These are phyloP conservation scores for Ferdinandea cuprea DNA, from an alignment of 2,888 invertebrate genomes.

Conservation along the genomic window DNA sequence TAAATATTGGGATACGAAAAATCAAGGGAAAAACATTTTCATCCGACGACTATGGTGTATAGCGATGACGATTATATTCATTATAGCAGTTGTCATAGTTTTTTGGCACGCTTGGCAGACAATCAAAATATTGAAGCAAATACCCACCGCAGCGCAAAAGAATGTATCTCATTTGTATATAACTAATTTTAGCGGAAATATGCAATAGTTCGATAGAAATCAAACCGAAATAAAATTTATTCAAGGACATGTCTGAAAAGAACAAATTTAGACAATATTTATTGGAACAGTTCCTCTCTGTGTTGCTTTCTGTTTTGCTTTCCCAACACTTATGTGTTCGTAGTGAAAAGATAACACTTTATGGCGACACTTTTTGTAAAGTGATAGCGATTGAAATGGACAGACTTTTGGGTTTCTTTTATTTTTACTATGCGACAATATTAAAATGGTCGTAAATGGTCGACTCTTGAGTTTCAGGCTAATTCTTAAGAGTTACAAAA, in stretches of 20 bases:
- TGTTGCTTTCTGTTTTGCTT: background rate
- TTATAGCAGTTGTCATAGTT: constrained; percentile 23
- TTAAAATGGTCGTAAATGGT: background rate
- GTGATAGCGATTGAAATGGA: background rate
- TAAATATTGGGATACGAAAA: constrained; percentile 23
- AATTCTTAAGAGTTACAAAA: no score
- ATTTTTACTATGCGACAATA: background rate
- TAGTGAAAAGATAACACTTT: constrained; percentile 4
- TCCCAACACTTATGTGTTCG: background rate
- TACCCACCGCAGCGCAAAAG: background rate
- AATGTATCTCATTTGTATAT: background rate
- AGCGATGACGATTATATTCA: constrained; percentile 8
- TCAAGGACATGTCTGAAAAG: background rate
- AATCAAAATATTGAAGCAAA: constrained; percentile 32
- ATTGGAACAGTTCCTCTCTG: background rate
- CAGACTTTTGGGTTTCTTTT: no score
- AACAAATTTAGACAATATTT: background rate
- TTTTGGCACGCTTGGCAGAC: constrained; percentile 38
- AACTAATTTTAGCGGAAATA: constrained; percentile 3
- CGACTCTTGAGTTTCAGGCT: no score
- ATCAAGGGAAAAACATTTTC: constrained; percentile 28
- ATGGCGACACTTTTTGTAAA: constrained; percentile 23
- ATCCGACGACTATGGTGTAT: constrained; percentile 9
- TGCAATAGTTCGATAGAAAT: background rate
- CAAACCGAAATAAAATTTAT: constrained; percentile 4